Percentiles rank a stretch among this genome's conserved stretches.
These are phyloP conservation scores for Virgularia gustaviana DNA, from an alignment of 92 coral and sea anemone species.

Conservation along the genomic window DNA sequence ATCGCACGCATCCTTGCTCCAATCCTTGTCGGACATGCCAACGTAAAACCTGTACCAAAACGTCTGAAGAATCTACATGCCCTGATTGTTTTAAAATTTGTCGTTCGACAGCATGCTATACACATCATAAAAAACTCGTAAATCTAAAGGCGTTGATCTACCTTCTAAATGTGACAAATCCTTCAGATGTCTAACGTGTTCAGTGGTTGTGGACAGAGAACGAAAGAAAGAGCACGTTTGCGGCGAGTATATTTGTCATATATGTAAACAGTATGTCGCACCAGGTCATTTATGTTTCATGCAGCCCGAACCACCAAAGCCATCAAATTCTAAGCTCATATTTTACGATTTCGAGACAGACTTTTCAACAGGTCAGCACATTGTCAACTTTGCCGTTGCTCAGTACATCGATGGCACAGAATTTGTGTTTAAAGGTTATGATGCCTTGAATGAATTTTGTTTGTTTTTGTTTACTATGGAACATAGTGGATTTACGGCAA, in stretches of 20 bases:
- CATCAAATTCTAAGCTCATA: background rate
- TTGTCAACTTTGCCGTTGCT: conserved; percentile 29
- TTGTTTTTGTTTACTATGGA: background rate
- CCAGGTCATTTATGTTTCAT: conserved; percentile 10
- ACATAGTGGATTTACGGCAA: conserved; percentile 27
- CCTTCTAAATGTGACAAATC: conserved; percentile 17
- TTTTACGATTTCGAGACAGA: conserved; percentile 31
- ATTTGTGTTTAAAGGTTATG: background rate
- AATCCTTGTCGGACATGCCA: conserved; percentile 17
- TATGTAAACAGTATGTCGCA: too few species aligned
- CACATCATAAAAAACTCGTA: background rate
- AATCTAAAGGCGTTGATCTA: background rate
- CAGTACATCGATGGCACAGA: background rate
- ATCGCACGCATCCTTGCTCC: background rate
- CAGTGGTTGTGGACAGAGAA: background rate
- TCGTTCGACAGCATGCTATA: conserved; percentile 16
- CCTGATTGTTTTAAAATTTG: conserved; percentile 36
- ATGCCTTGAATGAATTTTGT: background rate
- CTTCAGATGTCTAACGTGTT: conserved; percentile 4
- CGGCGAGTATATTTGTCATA: too few species aligned
- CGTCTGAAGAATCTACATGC: background rate
- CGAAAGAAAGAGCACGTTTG: conserved; percentile 6
- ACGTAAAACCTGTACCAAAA: background rate
- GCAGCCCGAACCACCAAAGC: background rate
- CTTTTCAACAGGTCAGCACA: conserved; percentile 3